Evolutionary conservation across 1,140 invertebrate genomes (phyloP).

Genomic region (Condylostylus longicornis): DNA sequence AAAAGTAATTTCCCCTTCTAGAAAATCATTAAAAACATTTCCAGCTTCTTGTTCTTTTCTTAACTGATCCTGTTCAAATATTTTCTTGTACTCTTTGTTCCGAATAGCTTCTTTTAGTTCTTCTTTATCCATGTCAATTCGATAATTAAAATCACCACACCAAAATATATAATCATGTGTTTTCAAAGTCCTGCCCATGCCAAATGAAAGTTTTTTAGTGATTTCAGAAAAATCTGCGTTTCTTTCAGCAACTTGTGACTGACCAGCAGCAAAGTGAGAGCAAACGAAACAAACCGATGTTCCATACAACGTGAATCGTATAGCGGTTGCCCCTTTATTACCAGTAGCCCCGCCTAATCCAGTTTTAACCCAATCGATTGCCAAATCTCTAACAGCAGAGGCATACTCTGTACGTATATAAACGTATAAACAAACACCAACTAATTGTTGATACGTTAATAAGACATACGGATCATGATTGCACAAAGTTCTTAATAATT

Average conservation of each 20-base stretch:
- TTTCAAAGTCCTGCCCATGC: slow-evolving; percentile 80
- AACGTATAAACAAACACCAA: slow-evolving; percentile 93
- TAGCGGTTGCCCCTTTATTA: slow-evolving; percentile 94
- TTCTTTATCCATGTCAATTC: slow-evolving; percentile 90
- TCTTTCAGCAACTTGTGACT: slow-evolving; percentile 78
- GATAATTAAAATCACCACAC: slow-evolving; percentile 99
- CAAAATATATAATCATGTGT: slow-evolving; percentile 98
- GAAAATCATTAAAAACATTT: slow-evolving; percentile 88
- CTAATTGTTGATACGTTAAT: slow-evolving; percentile 89
- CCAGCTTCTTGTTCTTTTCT: slow-evolving; percentile 60
- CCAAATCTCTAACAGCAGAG: slow-evolving; percentile 78
- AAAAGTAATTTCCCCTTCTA: slow-evolving; percentile 85
- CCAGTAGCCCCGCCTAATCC: slow-evolving; percentile 89
- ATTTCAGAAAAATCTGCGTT: slow-evolving; percentile 96
- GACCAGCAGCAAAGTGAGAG: slow-evolving; percentile 97
- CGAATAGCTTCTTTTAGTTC: slow-evolving; percentile 78
- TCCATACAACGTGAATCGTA: slow-evolving; percentile 78
- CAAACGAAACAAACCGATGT: slow-evolving; percentile 96
- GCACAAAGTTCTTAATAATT: slow-evolving; percentile 83
- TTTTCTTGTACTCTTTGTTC: slow-evolving; percentile 57
- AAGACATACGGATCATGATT: slow-evolving; percentile 75
- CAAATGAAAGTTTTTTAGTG: slow-evolving; percentile 80
- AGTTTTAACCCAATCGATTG: slow-evolving; percentile 91
- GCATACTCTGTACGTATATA: slow-evolving; percentile 81
- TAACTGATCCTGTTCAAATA: slow-evolving; percentile 83